These are phyloP conservation scores for Smutsia temminckii DNA, from an alignment of 2,797 vertebrate species.

Conservation along the genomic window DNA sequence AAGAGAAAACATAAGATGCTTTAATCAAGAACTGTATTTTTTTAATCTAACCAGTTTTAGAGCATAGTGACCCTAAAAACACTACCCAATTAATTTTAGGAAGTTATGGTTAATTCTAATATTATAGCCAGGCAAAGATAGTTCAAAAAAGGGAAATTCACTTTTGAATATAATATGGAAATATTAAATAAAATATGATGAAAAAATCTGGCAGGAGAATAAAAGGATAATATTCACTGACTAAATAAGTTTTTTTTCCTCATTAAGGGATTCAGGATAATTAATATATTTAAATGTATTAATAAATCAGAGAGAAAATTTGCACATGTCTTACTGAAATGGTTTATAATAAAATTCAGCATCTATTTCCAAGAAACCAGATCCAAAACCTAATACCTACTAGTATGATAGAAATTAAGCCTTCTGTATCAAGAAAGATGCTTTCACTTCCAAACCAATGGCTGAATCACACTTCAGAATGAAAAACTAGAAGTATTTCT, in stretches of 20 bases:
- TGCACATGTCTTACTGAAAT: background rate
- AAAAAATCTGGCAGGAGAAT: background rate
- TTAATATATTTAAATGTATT: conserved; percentile 6
- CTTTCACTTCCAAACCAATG: background rate
- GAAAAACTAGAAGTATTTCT: background rate
- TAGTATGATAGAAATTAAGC: background rate
- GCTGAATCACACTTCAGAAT: background rate
- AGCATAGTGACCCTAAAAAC: background rate
- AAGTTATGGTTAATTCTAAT: background rate
- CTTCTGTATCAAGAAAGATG: conserved; percentile 29
- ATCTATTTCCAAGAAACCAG: background rate
- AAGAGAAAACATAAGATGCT: background rate
- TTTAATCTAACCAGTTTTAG: background rate
- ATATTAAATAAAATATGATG: background rate
- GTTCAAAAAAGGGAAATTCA: background rate
- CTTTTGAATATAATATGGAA: background rate
- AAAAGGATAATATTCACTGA: background rate
- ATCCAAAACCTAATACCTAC: background rate
- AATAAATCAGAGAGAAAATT: background rate
- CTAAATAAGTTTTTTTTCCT: background rate
- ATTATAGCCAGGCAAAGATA: background rate
- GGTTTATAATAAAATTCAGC: background rate
- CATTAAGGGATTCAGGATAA: background rate
- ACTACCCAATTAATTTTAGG: background rate
- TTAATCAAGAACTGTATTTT: background rate